Evolutionary conservation across 2,797 vertebrate species (phyloP), one percentile per base, ranked within the genome.

Genomic region (Micrastur ruficollis): DNA sequence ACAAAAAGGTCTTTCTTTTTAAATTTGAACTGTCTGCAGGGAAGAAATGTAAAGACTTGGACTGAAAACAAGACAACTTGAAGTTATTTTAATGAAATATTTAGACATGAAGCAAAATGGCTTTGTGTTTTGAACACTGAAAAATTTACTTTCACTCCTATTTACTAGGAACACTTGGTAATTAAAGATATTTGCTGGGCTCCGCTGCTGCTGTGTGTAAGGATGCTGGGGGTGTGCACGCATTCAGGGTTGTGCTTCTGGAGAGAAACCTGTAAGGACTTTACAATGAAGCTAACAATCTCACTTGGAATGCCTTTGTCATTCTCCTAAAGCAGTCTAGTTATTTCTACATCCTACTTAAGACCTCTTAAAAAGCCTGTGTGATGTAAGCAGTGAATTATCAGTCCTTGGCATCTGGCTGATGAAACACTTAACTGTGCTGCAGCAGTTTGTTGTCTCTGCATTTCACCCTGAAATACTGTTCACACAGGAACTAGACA

Each of bases 401-500:
- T 66, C 49, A 52, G n/a, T 52, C 52, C 42, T 65, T 53, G 74
- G 26, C 32, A 46, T 58, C 18, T 75, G 73, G 18, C 50, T 81
- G 44, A 53, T 89, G 73, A 83, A 76, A 42, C 25, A 25, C 22
- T 11, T 63, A 65, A 26, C 55, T 50, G 17, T 2, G 2, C 31
- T 81, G 62, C 66, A 74, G 47, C 31, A 53, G 3, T 58, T 68
- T 58, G 10, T 38, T 78, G 18, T 47, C 10, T 44, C 89, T 70
- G 16, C 29, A 14, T 82, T 89, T 86, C 55, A 73, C 16, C 50
- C 66, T 71, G 71, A 40, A 68, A 50, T 85, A 42, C 59, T 94
- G 44, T 87, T 90, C 46, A 78, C 14, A 32, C 97, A 99, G 99
- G 98, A 98, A 11, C 94, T 97, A 86, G 97, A 96, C 2, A n/a